A percentile compares a stretch with the other conserved stretches of the same genome.
Evolutionary conservation across 2,888 invertebrate species (phyloP).

Genomic region (Lomographa bimaculata): DNA sequence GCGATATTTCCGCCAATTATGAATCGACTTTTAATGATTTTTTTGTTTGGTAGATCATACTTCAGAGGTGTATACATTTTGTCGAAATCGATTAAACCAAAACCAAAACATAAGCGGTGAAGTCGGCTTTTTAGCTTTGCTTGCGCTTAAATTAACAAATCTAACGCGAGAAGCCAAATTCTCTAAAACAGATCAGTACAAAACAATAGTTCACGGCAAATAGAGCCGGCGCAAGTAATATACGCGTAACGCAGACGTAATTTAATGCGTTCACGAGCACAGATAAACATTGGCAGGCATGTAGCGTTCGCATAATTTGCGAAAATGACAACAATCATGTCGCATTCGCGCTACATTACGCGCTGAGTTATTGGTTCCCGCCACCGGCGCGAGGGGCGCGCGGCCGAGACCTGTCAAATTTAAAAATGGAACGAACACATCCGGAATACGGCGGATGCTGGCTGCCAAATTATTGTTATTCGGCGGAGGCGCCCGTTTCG

Average conservation of each 20-base stretch:
- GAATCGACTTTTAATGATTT: too few relatives aligned
- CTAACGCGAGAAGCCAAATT: too few relatives aligned
- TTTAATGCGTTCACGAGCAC: conserved; percentile 71
- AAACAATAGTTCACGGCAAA: conserved; percentile 27
- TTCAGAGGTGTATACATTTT: too few relatives aligned
- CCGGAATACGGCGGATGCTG: conserved; percentile 74
- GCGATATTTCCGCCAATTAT: too few relatives aligned
- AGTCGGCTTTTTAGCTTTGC: too few relatives aligned
- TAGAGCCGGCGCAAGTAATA: conserved; percentile 54
- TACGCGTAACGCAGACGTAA: conserved; percentile 56
- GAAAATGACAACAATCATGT: conserved; percentile 78
- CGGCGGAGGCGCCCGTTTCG: conserved; percentile 57
- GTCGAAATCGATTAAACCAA: too few relatives aligned
- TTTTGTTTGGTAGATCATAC: too few relatives aligned
- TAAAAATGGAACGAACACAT: conserved; percentile 79
- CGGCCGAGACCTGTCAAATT: conserved; percentile 76
- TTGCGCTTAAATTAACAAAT: too few relatives aligned
- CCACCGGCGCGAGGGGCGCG: conserved; percentile 35
- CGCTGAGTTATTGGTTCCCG: conserved; percentile 64
- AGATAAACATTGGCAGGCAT: conserved; percentile 74
- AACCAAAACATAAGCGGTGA: too few relatives aligned
- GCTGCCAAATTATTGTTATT: conserved; percentile 81
- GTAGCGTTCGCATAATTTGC: conserved; percentile 75
- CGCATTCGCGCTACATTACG: conserved; percentile 73
- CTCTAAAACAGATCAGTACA: conserved; percentile 5